Percentiles rank a stretch among this genome's conserved stretches.
Conservation (phyloP, 2,888 invertebrate species). For the Poecilobothrus nobilitatus region DNA sequence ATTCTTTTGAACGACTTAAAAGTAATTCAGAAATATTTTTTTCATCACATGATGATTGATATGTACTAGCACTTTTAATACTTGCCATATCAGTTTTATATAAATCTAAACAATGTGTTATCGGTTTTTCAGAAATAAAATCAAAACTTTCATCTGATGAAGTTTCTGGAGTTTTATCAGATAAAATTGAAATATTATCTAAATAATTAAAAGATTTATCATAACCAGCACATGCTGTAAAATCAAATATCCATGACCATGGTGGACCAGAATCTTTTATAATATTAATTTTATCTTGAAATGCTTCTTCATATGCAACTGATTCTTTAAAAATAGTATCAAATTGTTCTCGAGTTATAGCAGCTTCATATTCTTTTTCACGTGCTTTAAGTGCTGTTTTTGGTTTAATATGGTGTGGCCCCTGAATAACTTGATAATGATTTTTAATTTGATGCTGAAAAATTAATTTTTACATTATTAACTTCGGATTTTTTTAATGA, state of each 20-base stretch:
- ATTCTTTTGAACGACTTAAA: too few relatives aligned
- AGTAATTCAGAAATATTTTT: too few relatives aligned
- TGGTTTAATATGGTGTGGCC: constrained; percentile 21
- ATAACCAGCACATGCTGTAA: constrained; percentile 22
- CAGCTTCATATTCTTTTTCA: constrained; percentile 17
- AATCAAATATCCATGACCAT: constrained; percentile 31
- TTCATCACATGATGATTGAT: too few relatives aligned
- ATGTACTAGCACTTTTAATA: too few relatives aligned
- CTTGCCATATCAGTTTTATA: too few relatives aligned
- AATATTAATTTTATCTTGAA: constrained; percentile 24
- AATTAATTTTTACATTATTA: neutral
- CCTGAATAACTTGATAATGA: constrained; percentile 20
- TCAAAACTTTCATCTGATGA: constrained; percentile 21
- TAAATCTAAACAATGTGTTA: too few relatives aligned
- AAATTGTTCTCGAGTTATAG: constrained; percentile 17
- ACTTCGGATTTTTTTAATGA: neutral
- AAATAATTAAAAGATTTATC: constrained; percentile 28
- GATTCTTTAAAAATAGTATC: constrained; percentile 13
- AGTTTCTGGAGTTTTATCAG: constrained; percentile 20
- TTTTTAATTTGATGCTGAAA: neutral
- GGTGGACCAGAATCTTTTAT: constrained; percentile 27
- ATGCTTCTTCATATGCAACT: constrained; percentile 13
- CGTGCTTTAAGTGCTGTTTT: constrained; percentile 19
- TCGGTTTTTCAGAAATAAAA: too few relatives aligned
- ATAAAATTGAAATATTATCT: constrained; percentile 24